A percentile compares a stretch with the other conserved stretches of the same genome.
These are phyloP conservation scores for Platycheirus albimanus DNA, from an alignment of 2,888 invertebrate genomes.

Conservation along the genomic window DNA sequence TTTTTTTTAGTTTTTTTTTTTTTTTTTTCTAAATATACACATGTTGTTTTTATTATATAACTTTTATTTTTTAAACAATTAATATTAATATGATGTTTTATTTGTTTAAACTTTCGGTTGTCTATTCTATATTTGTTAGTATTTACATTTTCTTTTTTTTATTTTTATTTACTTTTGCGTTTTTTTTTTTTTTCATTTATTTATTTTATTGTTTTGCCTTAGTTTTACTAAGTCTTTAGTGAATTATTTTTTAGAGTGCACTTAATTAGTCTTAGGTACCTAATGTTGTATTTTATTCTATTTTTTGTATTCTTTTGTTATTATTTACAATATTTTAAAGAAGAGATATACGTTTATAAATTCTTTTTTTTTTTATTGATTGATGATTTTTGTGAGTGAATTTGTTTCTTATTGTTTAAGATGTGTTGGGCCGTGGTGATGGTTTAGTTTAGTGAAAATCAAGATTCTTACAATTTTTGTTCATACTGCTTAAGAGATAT, in stretches of 20 bases:
- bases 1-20: constrained; percentile 7
- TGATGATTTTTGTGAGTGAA: constrained; percentile 65
- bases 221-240: constrained; percentile 62
- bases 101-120: constrained; percentile 46
- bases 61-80: constrained; percentile 32
- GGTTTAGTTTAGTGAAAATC: too few species aligned
- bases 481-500: too few species aligned
- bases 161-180: constrained; percentile 19
- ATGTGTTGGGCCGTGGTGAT: constrained; percentile 58
- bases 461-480: too few species aligned
- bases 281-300: constrained; percentile 44
- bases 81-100: constrained; percentile 17
- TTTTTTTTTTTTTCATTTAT: constrained; percentile 3
- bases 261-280: constrained; percentile 63
- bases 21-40: constrained; percentile 20
- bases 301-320: constrained; percentile 10
- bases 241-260: constrained; percentile 66
- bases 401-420: constrained; percentile 67
- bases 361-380: constrained; percentile 50
- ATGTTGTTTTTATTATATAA: constrained; percentile 17
- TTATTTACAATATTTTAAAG: constrained; percentile 62
- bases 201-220: constrained; percentile 34
- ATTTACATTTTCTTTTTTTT: constrained; percentile 19
- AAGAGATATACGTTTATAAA: constrained; percentile 35
- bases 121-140: constrained; percentile 15